Percentiles rank a stretch among this genome's conserved stretches.
These are phyloP conservation scores for Alsophila aescularia DNA, from an alignment of 2,888 invertebrate genomes.

Conservation along the genomic window DNA sequence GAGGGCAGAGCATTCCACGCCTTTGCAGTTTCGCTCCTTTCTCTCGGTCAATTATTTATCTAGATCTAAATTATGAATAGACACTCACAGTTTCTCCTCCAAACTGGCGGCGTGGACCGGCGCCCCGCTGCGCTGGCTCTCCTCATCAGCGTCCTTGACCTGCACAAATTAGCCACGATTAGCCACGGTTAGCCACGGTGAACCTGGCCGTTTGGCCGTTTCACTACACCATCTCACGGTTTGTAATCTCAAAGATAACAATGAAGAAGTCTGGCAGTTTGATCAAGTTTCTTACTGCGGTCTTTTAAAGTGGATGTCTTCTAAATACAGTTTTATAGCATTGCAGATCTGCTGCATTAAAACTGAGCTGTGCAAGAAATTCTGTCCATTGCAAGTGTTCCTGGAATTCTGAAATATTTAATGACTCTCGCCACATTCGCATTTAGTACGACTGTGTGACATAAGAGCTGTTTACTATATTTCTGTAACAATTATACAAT, in stretches of 20 bases:
- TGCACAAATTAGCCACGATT: constrained; percentile 41
- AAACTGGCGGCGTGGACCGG: constrained; percentile 60
- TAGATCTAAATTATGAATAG: background rate
- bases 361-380: no score
- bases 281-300: no score
- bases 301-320: no score
- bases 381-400: no score
- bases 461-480: constrained; percentile 14
- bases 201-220: constrained; percentile 10
- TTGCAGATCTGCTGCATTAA: no score
- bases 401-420: no score
- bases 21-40: no score
- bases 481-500: constrained; percentile 31
- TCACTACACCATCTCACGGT: constrained; percentile 19
- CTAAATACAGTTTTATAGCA: no score
- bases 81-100: constrained; percentile 75
- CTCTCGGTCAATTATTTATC: no score
- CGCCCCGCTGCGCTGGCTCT: constrained; percentile 67
- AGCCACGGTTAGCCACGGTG: background rate
- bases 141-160: constrained; percentile 77
- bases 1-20: no score
- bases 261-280: background rate
- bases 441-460: constrained; percentile 2
- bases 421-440: no score
- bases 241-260: background rate